These are phyloP conservation scores for Bolborhynchus lineola DNA, from an alignment of 2,113 vertebrate genomes.

Conservation along the genomic window DNA sequence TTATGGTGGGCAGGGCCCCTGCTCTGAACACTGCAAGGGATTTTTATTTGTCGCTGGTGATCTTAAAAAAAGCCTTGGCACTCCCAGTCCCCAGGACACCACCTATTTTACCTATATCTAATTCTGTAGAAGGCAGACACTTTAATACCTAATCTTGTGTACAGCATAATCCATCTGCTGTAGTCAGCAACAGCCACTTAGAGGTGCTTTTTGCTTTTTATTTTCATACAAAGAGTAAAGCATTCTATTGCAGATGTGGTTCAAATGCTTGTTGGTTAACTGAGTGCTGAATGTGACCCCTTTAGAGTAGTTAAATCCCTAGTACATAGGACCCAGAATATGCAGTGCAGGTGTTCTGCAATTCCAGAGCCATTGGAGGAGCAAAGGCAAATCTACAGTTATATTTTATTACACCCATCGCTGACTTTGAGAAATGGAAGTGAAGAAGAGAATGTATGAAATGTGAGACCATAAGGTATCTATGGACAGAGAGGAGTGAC, in stretches of 20 bases:
- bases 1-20: not conserved
- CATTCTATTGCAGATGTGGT: not conserved
- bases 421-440: not conserved
- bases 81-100: not conserved
- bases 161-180: not conserved
- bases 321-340: not conserved
- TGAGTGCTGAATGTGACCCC: not conserved
- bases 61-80: not conserved
- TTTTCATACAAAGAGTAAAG: not conserved
- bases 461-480: not conserved
- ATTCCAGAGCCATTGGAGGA: not conserved
- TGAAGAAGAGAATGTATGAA: not conserved
- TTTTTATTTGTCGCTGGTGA: not conserved
- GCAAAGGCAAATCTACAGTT: not conserved
- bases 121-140: not conserved
- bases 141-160: not conserved
- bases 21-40: not conserved
- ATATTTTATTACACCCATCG: not conserved
- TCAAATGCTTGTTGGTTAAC: not conserved
- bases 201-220: not conserved
- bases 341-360: not conserved
- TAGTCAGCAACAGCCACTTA: not conserved
- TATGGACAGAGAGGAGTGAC: not conserved
- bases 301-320: not conserved
- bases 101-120: not conserved